A percentile compares a stretch with the other conserved stretches of the same genome.
Evolutionary conservation across 2,888 invertebrate genomes (phyloP).

Genomic region (Drosophila flavopinicola): DNA sequence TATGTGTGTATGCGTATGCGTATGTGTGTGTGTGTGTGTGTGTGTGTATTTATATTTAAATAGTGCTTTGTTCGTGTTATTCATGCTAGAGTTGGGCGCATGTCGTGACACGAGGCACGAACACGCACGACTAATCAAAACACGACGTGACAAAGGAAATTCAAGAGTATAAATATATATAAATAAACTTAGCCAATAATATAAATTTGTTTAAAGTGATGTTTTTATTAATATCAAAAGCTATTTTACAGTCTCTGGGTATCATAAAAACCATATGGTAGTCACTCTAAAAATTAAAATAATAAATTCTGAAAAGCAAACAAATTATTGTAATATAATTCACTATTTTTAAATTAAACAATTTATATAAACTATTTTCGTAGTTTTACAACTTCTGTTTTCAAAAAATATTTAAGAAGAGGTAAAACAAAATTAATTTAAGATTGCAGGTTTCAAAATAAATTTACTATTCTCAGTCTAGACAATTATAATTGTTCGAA

Average conservation of each 20-base stretch:
- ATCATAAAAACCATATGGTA: not conserved
- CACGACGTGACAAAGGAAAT: slow-evolving; percentile 1
- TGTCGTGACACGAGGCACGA: slow-evolving; percentile 1
- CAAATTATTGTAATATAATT: too few species aligned
- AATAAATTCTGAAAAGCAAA: too few species aligned
- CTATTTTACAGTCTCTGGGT: not conserved
- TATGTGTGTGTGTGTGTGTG: slow-evolving; percentile 18
- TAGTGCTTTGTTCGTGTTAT: slow-evolving; percentile 3
- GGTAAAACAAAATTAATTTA: too few species aligned
- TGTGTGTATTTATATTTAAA: not conserved
- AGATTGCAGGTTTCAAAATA: too few species aligned
- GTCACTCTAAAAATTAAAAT: too few species aligned
- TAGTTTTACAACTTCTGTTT: too few species aligned
- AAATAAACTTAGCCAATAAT: not conserved
- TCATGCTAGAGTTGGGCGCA: slow-evolving; percentile 2
- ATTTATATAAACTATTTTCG: too few species aligned
- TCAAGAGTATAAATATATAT: slow-evolving; percentile 2
- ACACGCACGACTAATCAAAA: slow-evolving; percentile 4
- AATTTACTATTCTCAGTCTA: too few species aligned
- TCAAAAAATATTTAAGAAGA: too few species aligned
- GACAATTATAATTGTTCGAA: too few species aligned
- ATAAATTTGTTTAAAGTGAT: not conserved
- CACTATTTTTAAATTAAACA: too few species aligned
- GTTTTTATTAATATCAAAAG: not conserved
- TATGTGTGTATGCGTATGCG: slow-evolving; percentile 21